Conservation (phyloP, 2,797 vertebrate species). For the Emys orbicularis region DNA sequence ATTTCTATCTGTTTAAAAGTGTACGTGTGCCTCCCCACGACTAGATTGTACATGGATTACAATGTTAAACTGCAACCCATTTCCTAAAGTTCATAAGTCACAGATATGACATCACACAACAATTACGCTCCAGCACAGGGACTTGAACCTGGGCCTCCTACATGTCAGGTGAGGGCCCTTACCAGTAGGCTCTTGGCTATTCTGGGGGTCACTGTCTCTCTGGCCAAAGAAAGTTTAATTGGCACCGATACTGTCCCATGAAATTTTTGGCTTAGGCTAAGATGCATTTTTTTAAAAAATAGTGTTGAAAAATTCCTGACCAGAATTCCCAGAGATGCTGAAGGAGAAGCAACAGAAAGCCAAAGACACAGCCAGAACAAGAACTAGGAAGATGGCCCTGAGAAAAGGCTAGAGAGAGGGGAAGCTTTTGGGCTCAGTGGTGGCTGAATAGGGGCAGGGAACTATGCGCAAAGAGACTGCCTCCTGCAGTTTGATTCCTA, state of each 20-base stretch:
- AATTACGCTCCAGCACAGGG: accelerated
- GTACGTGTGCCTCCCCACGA: not conserved
- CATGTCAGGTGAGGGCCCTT: not conserved
- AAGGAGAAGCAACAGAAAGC: not conserved
- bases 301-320: not conserved
- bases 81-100: not conserved
- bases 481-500: not conserved
- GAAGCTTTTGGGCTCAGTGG: no score
- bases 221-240: not conserved
- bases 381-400: not conserved
- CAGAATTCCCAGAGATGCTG: not conserved
- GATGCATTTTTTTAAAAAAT: not conserved
- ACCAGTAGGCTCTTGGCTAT: not conserved
- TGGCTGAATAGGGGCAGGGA: no score
- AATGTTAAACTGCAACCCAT: not conserved
- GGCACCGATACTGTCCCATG: not conserved
- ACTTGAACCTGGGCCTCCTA: not conserved
- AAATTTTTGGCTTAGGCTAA: not conserved
- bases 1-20: not conserved
- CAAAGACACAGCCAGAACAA: not conserved
- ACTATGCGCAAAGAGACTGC: not conserved
- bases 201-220: not conserved
- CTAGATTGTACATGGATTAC: not conserved
- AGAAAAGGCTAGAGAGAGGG: not conserved
- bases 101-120: not conserved